Percentiles rank a stretch among this genome's conserved stretches.
phyloP scores from a whole-genome alignment of 2,888 invertebrate genomes.

The Scaptomyza tumidula region DNA sequence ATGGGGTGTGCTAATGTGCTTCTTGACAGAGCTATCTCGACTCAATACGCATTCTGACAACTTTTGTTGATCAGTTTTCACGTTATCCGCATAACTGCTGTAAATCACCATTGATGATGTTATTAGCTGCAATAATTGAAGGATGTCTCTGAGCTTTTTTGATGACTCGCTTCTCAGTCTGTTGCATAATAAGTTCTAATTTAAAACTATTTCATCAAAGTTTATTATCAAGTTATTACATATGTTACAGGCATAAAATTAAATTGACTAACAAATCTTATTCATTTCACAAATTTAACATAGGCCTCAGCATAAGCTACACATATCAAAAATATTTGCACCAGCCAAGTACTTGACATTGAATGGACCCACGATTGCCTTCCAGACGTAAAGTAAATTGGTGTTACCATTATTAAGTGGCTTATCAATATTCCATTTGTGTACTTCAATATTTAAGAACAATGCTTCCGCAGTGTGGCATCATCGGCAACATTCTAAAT shows the following conservation, averaged over 20 bases:
- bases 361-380: slow-evolving; percentile 55
- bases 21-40: slow-evolving; percentile 1
- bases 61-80: slow-evolving; percentile 41
- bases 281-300: not conserved
- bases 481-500: slow-evolving; percentile 77
- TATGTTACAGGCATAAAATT: not conserved
- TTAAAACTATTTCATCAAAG: too few relatives aligned
- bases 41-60: slow-evolving; percentile 16
- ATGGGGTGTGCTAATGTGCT: slow-evolving; percentile 14
- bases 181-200: not conserved
- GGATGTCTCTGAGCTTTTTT: not conserved
- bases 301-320: not conserved
- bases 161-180: slow-evolving; percentile 11
- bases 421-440: slow-evolving; percentile 83
- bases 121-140: slow-evolving; percentile 42
- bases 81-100: slow-evolving; percentile 55
- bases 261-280: slow-evolving; percentile 1
- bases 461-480: slow-evolving; percentile 45
- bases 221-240: too few relatives aligned
- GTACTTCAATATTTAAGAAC: slow-evolving; percentile 60
- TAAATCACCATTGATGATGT: slow-evolving; percentile 62
- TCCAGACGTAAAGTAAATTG: slow-evolving; percentile 30
- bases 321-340: slow-evolving; percentile 28
- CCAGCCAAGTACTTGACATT: slow-evolving; percentile 63
- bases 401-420: slow-evolving; percentile 43